Percentiles rank a stretch among this genome's conserved stretches.
Evolutionary conservation across 2,888 invertebrate genomes (phyloP).

Genomic region (Psylliodes chrysocephalus): DNA sequence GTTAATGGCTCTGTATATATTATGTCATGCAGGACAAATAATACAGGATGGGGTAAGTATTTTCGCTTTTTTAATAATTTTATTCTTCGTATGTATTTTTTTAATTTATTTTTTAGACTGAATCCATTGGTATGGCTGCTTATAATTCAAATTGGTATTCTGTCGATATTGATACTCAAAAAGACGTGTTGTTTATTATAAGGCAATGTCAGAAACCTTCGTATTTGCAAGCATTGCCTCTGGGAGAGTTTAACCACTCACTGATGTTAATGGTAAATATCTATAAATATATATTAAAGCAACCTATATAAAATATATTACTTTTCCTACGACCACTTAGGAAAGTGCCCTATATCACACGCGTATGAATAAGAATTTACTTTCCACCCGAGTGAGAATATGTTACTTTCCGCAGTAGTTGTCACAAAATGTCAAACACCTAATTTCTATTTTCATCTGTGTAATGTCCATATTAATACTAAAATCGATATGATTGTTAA

Average conservation of each 20-base stretch:
- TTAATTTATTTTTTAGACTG: not conserved
- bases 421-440: too few relatives aligned
- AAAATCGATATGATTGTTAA: too few relatives aligned
- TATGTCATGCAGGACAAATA: not conserved
- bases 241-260: constrained; percentile 32
- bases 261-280: constrained; percentile 32
- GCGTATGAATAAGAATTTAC: too few relatives aligned
- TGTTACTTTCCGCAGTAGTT: too few relatives aligned
- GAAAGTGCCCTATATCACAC: too few relatives aligned
- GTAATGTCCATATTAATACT: too few relatives aligned
- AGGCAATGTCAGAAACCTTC: constrained; percentile 27
- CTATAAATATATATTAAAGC: not conserved
- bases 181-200: constrained; percentile 20
- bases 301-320: not conserved
- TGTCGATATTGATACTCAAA: constrained; percentile 23
- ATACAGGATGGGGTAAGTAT: not conserved
- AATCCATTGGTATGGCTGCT: not conserved
- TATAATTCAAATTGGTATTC: constrained; percentile 22
- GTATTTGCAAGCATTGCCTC: constrained; percentile 29
- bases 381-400: too few relatives aligned
- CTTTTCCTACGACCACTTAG: too few relatives aligned
- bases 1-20: not conserved
- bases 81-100: not conserved
- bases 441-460: too few relatives aligned
- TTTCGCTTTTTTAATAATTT: not conserved